These are phyloP conservation scores for Ceratothoa steindachneri DNA, from an alignment of 2,888 invertebrate genomes.

Conservation along the genomic window DNA sequence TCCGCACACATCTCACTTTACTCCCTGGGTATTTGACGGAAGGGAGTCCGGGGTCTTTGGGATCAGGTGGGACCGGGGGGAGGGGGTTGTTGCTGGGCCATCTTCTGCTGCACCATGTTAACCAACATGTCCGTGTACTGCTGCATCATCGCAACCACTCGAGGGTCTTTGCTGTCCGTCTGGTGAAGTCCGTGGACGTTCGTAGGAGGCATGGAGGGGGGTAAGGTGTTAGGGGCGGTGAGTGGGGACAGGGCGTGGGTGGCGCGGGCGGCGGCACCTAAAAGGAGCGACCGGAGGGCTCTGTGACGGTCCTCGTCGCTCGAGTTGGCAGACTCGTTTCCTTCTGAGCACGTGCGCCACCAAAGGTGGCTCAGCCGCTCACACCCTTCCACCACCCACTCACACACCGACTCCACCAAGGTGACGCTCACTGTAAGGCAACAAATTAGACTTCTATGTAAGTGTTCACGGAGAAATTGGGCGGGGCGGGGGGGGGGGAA, in stretches of 20 bases:
- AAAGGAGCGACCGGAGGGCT: slow-evolving; percentile 39
- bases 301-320: slow-evolving; percentile 38
- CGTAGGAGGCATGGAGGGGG: slow-evolving; percentile 28
- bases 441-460: not conserved
- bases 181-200: slow-evolving; percentile 3
- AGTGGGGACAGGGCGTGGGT: slow-evolving; percentile 43
- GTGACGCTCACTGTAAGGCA: slow-evolving; percentile 34
- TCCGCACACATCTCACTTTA: no score
- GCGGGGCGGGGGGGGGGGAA: not conserved
- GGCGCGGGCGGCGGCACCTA: slow-evolving; percentile 42
- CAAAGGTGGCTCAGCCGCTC: slow-evolving; percentile 42
- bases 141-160: slow-evolving; percentile 61
- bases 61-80: slow-evolving; percentile 54
- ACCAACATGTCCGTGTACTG: slow-evolving; percentile 62
- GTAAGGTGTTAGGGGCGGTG: slow-evolving; percentile 34
- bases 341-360: slow-evolving; percentile 43
- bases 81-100: slow-evolving; percentile 50
- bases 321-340: slow-evolving; percentile 8
- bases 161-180: slow-evolving; percentile 42
- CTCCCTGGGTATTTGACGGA: no score
- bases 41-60: no score
- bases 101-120: slow-evolving; percentile 62
- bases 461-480: no score
- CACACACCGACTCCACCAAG: slow-evolving; percentile 43
- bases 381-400: slow-evolving; percentile 46